Evolutionary conservation across 2,113 vertebrate species (phyloP).

Genomic region (Dasyornis broadbenti): DNA sequence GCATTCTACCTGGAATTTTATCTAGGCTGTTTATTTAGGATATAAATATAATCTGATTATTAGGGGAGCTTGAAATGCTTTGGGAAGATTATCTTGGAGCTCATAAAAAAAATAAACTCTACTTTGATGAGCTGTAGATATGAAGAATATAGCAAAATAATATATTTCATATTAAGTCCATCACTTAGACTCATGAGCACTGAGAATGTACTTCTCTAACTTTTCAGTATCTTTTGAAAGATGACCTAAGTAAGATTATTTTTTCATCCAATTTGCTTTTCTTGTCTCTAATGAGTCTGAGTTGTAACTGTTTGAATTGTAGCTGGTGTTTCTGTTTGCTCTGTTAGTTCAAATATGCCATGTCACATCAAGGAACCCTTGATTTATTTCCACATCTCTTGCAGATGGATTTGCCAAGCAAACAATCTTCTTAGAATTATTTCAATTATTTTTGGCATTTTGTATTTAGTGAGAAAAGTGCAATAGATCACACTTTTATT

Average conservation of each 20-base stretch:
- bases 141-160: neutral
- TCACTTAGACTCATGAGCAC: neutral
- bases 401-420: constrained; percentile 11
- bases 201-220: neutral
- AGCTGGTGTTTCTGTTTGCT: constrained; percentile 20
- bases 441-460: neutral
- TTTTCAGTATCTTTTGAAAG: constrained; percentile 3
- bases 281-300: neutral
- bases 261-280: neutral
- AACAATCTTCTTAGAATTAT: neutral
- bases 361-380: neutral
- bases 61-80: neutral
- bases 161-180: neutral
- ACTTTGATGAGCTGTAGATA: neutral
- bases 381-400: constrained; percentile 21
- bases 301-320: constrained; percentile 5
- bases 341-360: constrained; percentile 16
- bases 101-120: neutral
- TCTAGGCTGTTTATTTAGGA: neutral
- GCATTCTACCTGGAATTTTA: neutral
- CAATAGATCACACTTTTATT: constrained; percentile 15
- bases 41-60: neutral
- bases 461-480: neutral
- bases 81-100: neutral
- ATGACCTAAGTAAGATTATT: neutral